Evolutionary conservation across 2,113 vertebrate genomes (phyloP).

Genomic region (Bostrychus sinensis): DNA sequence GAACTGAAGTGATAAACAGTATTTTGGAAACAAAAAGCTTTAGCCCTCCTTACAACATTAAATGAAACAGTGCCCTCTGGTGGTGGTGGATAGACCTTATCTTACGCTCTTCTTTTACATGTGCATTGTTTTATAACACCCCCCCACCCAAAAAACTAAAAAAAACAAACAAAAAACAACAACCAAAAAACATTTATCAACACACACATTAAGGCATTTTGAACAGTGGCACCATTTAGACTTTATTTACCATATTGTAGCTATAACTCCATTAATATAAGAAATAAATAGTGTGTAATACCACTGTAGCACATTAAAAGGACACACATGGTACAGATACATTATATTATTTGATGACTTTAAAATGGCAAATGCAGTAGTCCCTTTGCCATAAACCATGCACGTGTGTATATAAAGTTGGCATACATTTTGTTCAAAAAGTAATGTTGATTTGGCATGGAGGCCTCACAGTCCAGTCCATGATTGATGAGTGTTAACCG

Average conservation of each 20-base stretch:
- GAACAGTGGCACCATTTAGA: slow-evolving; percentile 60
- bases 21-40: neutral
- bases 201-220: slow-evolving; percentile 21
- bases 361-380: slow-evolving; percentile 34
- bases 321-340: slow-evolving; percentile 44
- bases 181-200: neutral
- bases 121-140: neutral
- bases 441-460: slow-evolving; percentile 62
- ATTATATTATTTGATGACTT: slow-evolving; percentile 32
- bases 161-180: no score
- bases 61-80: neutral
- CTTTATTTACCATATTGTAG: slow-evolving; percentile 70
- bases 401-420: slow-evolving; percentile 28
- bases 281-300: slow-evolving; percentile 71
- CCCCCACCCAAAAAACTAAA: no score
- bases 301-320: slow-evolving; percentile 68
- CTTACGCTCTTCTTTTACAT: neutral
- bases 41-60: no score
- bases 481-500: slow-evolving; percentile 25
- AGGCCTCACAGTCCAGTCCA: slow-evolving; percentile 28
- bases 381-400: slow-evolving; percentile 25
- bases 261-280: slow-evolving; percentile 67
- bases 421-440: slow-evolving; percentile 8
- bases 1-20: no score
- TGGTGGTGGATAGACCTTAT: neutral